Conservation (phyloP, 1,140 invertebrate species). For the Rhizoglyphus robini region DNA sequence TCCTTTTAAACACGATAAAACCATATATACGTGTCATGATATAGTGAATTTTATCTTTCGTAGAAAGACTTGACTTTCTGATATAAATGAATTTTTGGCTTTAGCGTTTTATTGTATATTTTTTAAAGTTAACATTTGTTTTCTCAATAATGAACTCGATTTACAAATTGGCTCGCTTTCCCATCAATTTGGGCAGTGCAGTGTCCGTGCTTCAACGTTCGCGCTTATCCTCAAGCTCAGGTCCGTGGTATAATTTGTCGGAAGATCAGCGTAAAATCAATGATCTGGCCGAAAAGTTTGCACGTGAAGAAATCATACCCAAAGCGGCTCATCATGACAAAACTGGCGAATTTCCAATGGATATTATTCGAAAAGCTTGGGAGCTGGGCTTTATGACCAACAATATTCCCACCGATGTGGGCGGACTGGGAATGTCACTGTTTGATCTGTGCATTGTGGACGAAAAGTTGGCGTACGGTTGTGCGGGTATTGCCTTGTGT, state of each 20-base stretch:
- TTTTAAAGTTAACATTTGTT: no score
- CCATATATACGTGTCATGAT: no score
- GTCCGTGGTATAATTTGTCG: slow-evolving; percentile 21
- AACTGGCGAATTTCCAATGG: slow-evolving; percentile 70
- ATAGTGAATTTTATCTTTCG: no score
- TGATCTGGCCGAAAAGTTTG: slow-evolving; percentile 40
- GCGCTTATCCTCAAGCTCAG: neutral
- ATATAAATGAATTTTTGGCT: no score
- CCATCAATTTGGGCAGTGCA: no score
- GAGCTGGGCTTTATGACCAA: slow-evolving; percentile 71
- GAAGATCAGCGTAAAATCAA: slow-evolving; percentile 38
- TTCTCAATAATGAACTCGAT: no score
- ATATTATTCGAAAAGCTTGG: slow-evolving; percentile 85
- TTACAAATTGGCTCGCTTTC: no score
- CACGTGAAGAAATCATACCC: slow-evolving; percentile 42
- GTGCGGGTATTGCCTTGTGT: slow-evolving; percentile 81
- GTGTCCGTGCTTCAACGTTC: no score
- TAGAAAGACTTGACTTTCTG: no score
- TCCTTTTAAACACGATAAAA: no score
- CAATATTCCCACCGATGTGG: slow-evolving; percentile 55
- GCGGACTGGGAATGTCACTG: slow-evolving; percentile 60
- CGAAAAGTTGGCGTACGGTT: slow-evolving; percentile 86
- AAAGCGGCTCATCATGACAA: slow-evolving; percentile 41
- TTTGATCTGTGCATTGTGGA: slow-evolving; percentile 67
- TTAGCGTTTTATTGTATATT: no score